Evolutionary conservation across 2,797 vertebrate species (phyloP), one percentile per base, ranked within the genome.

Genomic region (Molossus molossus): DNA sequence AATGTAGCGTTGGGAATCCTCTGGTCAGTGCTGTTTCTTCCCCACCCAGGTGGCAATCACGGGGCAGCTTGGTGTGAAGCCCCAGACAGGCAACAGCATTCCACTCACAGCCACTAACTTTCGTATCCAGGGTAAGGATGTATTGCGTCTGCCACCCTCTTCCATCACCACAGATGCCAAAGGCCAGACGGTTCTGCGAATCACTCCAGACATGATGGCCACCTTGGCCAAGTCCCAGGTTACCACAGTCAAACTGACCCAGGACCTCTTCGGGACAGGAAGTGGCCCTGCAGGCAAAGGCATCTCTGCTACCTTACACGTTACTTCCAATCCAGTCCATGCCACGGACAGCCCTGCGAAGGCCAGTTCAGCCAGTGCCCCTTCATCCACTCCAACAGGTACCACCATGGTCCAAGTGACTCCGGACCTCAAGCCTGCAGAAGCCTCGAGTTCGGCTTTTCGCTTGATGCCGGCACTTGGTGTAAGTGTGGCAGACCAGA

Each of bases 201-300:
- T 99, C 98, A 99, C 99, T 8, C 99, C 99, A 0, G 99, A 99
- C 98, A 99, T 99, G 99, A 99, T 99, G 99, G 99, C 99, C n/a
- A 99, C 99, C 0, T 98, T 99, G 40, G 99, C 99, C 95, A 99
- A 99, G 97, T 99, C 99, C 45, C 99, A 99, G 69, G 99, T 99
- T 53, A 99, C 99, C 6, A 99, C 99, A 0, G 99, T 99, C 95
- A 99, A 99, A 98, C 98, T 99, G 96, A 99, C 99, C 6, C 99
- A 99, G n/a, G 99, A 99, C 97, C 99, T 99, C 95, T 98, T 99
- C 85, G 98, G 98, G 60, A 97, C 98, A 0, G 98, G 98, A 58
- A 98, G 98, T 18, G 57, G 96, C 0, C 90, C 99, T 11, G 73
- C 97, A 5, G 98, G 98, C 94, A 99, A 99, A 90, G 99, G 99